phyloP scores from a whole-genome alignment of 2,888 invertebrate genomes.

The Napeogenes sylphis region DNA sequence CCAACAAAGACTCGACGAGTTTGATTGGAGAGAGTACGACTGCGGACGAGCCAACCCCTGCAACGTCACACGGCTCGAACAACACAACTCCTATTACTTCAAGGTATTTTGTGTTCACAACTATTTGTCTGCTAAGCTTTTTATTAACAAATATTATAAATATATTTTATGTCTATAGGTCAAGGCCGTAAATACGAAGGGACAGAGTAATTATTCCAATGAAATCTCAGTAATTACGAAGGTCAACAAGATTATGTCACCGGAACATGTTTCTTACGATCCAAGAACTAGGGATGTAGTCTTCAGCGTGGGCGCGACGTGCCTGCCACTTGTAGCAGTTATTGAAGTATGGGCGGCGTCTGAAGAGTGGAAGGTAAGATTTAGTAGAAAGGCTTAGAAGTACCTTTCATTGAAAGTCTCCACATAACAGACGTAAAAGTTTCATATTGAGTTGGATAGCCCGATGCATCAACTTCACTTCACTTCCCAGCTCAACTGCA shows the following conservation, averaged over 20 bases:
- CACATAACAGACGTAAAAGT: too few species aligned
- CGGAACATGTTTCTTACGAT: conserved; percentile 89
- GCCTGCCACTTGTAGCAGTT: conserved; percentile 85
- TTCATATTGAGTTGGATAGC: too few species aligned
- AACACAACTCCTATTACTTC: conserved; percentile 91
- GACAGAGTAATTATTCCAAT: conserved; percentile 91
- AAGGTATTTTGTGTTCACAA: conserved; percentile 75
- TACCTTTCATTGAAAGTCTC: too few species aligned
- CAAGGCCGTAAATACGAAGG: conserved; percentile 92
- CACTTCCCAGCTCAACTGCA: too few species aligned
- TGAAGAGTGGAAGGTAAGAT: conserved; percentile 64
- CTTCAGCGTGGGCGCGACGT: conserved; percentile 88
- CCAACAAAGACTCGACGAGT: conserved; percentile 62
- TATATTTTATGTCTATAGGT: conserved; percentile 67
- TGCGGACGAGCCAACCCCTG: conserved; percentile 92
- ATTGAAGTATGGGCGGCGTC: conserved; percentile 81
- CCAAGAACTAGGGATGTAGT: conserved; percentile 85
- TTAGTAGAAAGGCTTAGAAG: too few species aligned
- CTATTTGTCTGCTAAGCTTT: not conserved
- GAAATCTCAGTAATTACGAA: conserved; percentile 89
- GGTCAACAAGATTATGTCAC: conserved; percentile 89
- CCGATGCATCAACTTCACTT: too few species aligned
- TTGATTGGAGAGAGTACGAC: conserved; percentile 89
- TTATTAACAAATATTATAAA: not conserved
- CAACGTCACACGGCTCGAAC: conserved; percentile 90